A percentile compares a stretch with the other conserved stretches of the same genome.
Conservation (phyloP, 2,113 vertebrate species). For the Paramisgurnus dabryanus region DNA sequence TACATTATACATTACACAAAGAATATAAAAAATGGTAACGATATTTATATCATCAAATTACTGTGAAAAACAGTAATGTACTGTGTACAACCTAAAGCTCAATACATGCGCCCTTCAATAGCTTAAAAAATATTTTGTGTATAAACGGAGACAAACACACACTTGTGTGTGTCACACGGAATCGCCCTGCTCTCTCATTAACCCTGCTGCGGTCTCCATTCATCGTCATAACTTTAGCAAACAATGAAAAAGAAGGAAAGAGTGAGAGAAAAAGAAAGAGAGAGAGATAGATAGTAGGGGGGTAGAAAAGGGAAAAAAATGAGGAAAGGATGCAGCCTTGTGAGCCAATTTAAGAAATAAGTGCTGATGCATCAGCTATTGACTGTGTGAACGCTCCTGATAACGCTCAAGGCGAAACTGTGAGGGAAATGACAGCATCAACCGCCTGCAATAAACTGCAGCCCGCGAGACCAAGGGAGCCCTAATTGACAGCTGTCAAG, state of each 20-base stretch:
- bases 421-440: constrained; percentile 97
- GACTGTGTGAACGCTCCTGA: constrained; percentile 91
- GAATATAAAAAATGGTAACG: not conserved
- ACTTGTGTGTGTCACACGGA: constrained; percentile 53
- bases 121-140: constrained; percentile 1
- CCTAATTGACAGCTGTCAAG: constrained; percentile 98
- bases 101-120: not conserved
- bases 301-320: constrained; percentile 54
- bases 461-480: constrained; percentile 90
- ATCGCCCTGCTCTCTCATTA: constrained; percentile 70
- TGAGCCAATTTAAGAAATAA: constrained; percentile 97
- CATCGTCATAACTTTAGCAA: constrained; percentile 83
- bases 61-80: not conserved
- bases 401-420: constrained; percentile 94
- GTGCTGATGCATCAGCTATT: constrained; percentile 98
- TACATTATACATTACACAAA: constrained; percentile 12
- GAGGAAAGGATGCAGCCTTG: constrained; percentile 85
- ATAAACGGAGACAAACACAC: not conserved
- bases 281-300: constrained; percentile 52
- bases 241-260: constrained; percentile 77
- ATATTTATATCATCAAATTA: not conserved
- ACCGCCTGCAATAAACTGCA: constrained; percentile 94
- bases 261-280: constrained; percentile 59
- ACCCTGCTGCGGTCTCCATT: constrained; percentile 81
- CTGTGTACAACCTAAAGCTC: not conserved